Base-by-base conservation (phyloP, 2,888 invertebrate species). In the Scaptomyza tumidula region DNA sequence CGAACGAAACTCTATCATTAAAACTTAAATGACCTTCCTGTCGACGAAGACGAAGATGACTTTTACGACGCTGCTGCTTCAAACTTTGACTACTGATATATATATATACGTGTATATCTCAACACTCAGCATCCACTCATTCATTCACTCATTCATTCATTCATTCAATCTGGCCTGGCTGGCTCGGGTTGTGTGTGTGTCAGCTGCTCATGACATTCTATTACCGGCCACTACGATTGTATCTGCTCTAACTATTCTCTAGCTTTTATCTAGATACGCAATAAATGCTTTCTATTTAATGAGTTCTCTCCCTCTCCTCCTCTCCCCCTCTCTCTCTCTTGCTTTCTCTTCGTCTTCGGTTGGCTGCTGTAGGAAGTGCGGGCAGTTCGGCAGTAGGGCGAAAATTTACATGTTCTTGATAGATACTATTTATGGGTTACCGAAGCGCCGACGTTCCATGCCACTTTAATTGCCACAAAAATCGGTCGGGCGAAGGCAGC, bases 201-300 rank as follows among this genome's bases (percentile, higher is more conserved):
- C 86, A 78, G 87, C 87, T 83, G 78, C 84, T 77, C 66, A 68
- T 80, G 88, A 88, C 88, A 75, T 86, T 83, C 86, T 88, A 83
- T 88, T 88, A 86, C 88, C 78, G 78, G 71, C 57, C 31, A 29
- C 24, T 14, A 39, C 52, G 58, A 63, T 59, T 71, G 44, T 76
- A 71, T 79, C 19, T 50, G 9, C 58, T 19, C 1, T 19, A 43
- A 61, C 54, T 81, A 77, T 41, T 71, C 71, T 80, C 35, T 48
- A 67, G 59, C 67, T 68, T 77, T 84, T 81, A n/a, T 85, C 79
- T 67, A 68, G 86, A 77, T 85, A 79, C 79, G 88, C 82, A 88
- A 75, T 89, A 86, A 88, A 86, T 86, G 86, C 88, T 86, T 86
- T 86, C 86, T 89, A 86, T 83, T 89, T 86, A 89, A 86, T 86